Evolutionary conservation across 2,797 vertebrate species (phyloP).

Genomic region (Falco novaeseelandiae): DNA sequence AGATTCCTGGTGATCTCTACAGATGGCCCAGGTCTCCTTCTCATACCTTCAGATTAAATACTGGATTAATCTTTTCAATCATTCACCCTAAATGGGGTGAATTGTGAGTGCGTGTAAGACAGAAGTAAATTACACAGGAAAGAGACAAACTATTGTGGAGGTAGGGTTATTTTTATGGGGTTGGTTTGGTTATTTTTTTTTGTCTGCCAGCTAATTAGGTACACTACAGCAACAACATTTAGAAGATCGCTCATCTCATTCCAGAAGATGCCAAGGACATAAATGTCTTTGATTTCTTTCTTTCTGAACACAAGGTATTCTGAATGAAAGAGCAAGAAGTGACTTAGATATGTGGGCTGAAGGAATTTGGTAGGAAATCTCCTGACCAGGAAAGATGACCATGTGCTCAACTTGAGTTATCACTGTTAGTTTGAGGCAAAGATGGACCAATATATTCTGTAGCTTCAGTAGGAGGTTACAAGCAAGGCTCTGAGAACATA

Average conservation of each 20-base stretch:
- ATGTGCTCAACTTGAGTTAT: background rate
- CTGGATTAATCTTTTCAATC: background rate
- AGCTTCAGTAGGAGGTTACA: background rate
- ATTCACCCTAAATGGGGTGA: background rate
- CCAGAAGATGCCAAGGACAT: background rate
- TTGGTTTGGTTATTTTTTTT: background rate
- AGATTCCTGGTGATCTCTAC: slow-evolving; percentile 11
- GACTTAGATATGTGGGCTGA: background rate
- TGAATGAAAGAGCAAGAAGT: background rate
- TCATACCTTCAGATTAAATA: background rate
- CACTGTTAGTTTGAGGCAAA: background rate
- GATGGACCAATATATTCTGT: background rate
- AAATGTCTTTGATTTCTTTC: background rate
- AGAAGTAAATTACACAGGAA: background rate
- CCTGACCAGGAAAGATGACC: background rate
- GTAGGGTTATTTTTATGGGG: background rate
- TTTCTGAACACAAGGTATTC: background rate
- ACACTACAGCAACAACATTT: background rate
- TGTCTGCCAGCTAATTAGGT: background rate
- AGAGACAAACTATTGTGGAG: background rate
- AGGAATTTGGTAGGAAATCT: background rate
- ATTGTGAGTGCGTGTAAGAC: background rate
- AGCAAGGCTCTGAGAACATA: background rate
- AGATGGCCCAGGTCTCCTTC: background rate
- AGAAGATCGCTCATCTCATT: background rate